These are phyloP conservation scores for Helleia helle DNA, from an alignment of 2,888 invertebrate species.

Conservation along the genomic window DNA sequence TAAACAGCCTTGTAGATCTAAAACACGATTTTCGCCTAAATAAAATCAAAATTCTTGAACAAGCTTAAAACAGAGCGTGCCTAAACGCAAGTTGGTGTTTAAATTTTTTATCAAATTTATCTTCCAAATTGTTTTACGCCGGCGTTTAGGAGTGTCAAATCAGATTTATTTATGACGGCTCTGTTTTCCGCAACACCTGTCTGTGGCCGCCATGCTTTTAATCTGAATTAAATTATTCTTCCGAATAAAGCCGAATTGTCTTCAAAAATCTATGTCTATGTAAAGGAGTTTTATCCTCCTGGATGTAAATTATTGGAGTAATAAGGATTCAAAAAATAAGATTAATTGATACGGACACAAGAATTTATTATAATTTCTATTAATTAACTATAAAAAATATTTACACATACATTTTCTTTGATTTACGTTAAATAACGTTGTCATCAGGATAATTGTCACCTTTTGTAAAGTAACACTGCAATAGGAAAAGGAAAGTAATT, in stretches of 20 bases:
- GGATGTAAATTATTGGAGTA: no score
- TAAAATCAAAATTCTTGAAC: constrained; percentile 2
- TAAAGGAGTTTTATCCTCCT: no score
- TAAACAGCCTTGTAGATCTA: no score
- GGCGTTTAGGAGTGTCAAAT: constrained; percentile 58
- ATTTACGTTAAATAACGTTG: no score
- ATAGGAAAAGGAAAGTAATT: constrained; percentile 2
- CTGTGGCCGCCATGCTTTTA: constrained; percentile 13
- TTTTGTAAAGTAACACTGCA: not conserved
- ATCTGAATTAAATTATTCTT: constrained; percentile 14
- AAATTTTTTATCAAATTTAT: constrained; percentile 24
- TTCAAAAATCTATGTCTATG: no score
- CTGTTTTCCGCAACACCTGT: constrained; percentile 50
- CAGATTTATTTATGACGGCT: constrained; percentile 64
- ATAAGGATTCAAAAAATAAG: no score
- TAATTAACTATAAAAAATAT: no score
- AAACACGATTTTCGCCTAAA: constrained; percentile 2
- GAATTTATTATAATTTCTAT: no score
- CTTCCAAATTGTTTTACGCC: constrained; percentile 39
- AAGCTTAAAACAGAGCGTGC: constrained; percentile 14
- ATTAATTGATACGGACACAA: no score
- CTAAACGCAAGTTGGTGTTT: constrained; percentile 15
- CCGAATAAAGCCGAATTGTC: constrained; percentile 1
- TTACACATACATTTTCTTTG: no score
- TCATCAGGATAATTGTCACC: not conserved